Base-by-base conservation (phyloP, 1,140 invertebrate species). In the Potamilus streckersoni region DNA sequence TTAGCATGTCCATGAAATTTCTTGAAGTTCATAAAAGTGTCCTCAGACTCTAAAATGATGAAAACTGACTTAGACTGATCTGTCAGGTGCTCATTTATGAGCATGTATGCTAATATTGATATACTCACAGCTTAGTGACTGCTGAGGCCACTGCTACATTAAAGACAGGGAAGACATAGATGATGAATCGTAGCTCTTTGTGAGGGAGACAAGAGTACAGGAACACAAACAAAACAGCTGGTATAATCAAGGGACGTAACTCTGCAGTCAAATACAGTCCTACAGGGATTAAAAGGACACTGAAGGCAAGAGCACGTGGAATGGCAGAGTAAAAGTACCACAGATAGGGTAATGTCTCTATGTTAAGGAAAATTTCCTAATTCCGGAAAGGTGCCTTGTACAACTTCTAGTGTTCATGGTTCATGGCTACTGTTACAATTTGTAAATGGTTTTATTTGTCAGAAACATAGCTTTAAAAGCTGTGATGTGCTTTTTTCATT, bases 251-350 rank as follows among this genome's bases (percentile, higher is more conserved):
- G 61, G 91, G 91, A 67, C 94, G 87, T 61, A 94, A 91, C 82
- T 96, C 92, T 73, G 91, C 89, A 84, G 97, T 95, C 75, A 94
- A 89, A 71, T 93, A 92, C 31, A 95, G 88, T 57, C 97, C 96
- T 55, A 97, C 80, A 13, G 96, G 96, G 71, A 98, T 91, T 58
- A 99, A 90, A 19, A 96, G 85, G 31, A 96, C 86, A 63, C 96
- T 96, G 6, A 94, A 91, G 2, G 93, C 94, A 83, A 99, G 91
- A 8, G 95, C 95, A 76, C 97, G 91, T 2, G 98, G 98, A 38
- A 99, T 89, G 2, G 97, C 98, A 57, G 97, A 99, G 90, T 97
- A 98, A 88, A 99, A 98, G 89, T 99, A 99, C 98, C 98, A 99
- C 15, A 96, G 88, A 89, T 98, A 98, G 74, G 98, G 98, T 61